phyloP scores from a whole-genome alignment of 2,888 invertebrate species.

The Leptinotarsa tumamoca region DNA sequence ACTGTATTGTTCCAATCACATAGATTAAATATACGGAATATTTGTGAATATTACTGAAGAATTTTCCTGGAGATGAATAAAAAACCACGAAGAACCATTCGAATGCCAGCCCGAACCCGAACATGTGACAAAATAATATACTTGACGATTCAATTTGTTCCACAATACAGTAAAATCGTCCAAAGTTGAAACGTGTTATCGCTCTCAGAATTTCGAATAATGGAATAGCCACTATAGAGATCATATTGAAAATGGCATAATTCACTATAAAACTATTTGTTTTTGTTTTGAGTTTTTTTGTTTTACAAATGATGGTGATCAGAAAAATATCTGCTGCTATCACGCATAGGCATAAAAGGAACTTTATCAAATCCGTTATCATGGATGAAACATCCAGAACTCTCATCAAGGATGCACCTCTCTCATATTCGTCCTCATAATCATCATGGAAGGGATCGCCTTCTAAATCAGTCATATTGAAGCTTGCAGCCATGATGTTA shows the following conservation, averaged over 20 bases:
- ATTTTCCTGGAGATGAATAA: constrained; percentile 1
- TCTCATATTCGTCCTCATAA: background rate
- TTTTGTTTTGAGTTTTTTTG: constrained; percentile 17
- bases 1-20: background rate
- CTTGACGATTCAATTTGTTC: background rate
- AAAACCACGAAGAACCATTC: constrained; percentile 18
- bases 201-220: constrained; percentile 33
- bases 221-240: constrained; percentile 2
- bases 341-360: background rate
- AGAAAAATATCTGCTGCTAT: constrained; percentile 22
- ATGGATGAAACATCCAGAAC: background rate
- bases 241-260: constrained; percentile 21
- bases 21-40: constrained; percentile 10
- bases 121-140: background rate
- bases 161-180: background rate
- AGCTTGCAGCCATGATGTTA: background rate
- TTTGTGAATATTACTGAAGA: background rate
- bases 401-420: background rate
- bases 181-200: background rate
- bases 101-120: background rate
- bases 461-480: background rate
- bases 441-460: background rate
- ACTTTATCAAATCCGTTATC: background rate
- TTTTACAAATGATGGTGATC: constrained; percentile 8
- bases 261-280: constrained; percentile 18